A percentile compares a stretch with the other conserved stretches of the same genome.
Evolutionary conservation across 2,888 invertebrate genomes (phyloP).

Genomic region (Xanthia togata): DNA sequence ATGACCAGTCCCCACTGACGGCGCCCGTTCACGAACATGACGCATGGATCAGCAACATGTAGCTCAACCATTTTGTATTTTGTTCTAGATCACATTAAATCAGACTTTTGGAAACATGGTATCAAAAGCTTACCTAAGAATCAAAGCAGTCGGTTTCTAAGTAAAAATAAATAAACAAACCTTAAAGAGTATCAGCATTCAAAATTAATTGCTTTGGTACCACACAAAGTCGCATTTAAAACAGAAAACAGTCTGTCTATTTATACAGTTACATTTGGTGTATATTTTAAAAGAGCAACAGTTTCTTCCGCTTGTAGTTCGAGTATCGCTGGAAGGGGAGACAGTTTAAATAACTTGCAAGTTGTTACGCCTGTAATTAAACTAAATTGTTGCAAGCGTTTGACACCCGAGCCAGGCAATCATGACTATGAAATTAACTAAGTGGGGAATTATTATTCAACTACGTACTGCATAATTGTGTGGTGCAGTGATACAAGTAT

Average conservation of each 20-base stretch:
- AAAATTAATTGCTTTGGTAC: conserved; percentile 23
- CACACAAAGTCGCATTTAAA: conserved; percentile 1
- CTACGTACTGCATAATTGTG: conserved; percentile 29
- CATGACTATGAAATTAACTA: conserved; percentile 51
- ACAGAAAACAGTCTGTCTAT: background rate
- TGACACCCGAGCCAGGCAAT: conserved; percentile 57
- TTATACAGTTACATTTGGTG: conserved; percentile 12
- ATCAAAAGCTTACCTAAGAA: conserved; percentile 4
- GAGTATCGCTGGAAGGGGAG: conserved; percentile 31
- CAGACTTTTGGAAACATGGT: background rate
- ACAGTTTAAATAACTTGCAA: conserved; percentile 61
- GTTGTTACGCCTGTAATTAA: conserved; percentile 56
- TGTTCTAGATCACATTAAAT: background rate
- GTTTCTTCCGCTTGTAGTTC: conserved; percentile 36
- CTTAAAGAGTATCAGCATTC: conserved; percentile 14
- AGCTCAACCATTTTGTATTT: no score
- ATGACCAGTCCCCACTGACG: no score
- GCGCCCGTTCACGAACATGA: no score
- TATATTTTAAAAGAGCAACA: conserved; percentile 41
- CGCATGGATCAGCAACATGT: no score
- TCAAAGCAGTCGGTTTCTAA: conserved; percentile 9
- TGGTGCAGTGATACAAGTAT: background rate
- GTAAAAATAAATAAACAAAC: background rate
- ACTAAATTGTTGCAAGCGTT: conserved; percentile 57
- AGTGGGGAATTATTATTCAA: conserved; percentile 40